Evolutionary conservation across 2,888 invertebrate species (phyloP).

Genomic region (Aphidoletes aphidimyza): DNA sequence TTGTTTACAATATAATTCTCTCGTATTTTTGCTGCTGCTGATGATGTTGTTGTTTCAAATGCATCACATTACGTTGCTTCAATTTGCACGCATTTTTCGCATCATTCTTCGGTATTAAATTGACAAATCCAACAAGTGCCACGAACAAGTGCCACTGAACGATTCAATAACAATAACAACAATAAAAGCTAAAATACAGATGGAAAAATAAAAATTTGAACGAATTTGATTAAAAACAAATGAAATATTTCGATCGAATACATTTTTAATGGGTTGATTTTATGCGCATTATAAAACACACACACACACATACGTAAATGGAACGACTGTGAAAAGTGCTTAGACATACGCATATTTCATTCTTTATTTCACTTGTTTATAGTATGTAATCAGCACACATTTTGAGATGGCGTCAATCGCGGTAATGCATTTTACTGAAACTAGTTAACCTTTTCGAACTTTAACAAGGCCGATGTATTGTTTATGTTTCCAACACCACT

Average conservation of each 20-base stretch:
- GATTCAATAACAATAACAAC: no score
- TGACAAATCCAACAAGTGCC: not conserved
- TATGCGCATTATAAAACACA: slow-evolving; percentile 33
- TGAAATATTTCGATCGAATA: slow-evolving; percentile 15
- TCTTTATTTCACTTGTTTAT: not conserved
- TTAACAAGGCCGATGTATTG: slow-evolving; percentile 32
- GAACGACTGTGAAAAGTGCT: slow-evolving; percentile 31
- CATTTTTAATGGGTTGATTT: slow-evolving; percentile 38
- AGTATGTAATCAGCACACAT: slow-evolving; percentile 12
- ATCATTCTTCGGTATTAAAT: not conserved
- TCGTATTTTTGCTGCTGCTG: no score
- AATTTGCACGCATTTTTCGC: slow-evolving; percentile 15
- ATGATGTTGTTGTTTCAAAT: no score
- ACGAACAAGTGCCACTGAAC: not conserved
- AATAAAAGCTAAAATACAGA: not conserved
- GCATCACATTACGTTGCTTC: no score
- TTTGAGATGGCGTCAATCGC: slow-evolving; percentile 51
- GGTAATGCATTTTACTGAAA: slow-evolving; percentile 29
- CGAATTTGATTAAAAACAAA: not conserved
- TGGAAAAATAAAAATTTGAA: not conserved
- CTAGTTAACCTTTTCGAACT: slow-evolving; percentile 46
- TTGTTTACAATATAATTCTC: not conserved
- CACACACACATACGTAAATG: not conserved
- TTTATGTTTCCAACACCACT: slow-evolving; percentile 1
- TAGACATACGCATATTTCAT: not conserved